Conservation (phyloP, 2,888 invertebrate species). For the Tipula unca region DNA sequence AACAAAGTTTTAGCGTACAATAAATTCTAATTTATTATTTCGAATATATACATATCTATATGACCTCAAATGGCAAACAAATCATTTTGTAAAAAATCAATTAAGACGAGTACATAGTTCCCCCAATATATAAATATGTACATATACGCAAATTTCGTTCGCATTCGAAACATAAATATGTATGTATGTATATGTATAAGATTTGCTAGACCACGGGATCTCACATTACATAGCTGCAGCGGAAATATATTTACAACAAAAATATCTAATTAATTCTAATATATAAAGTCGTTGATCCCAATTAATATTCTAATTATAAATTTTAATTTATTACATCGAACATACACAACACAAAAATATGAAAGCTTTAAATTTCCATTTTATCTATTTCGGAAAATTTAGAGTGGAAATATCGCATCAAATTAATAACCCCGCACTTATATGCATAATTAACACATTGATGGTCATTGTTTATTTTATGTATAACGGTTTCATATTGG, state of each 20-base stretch:
- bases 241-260: neutral
- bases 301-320: neutral
- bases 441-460: neutral
- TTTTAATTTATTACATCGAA: neutral
- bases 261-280: neutral
- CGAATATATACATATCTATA: neutral
- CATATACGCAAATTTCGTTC: neutral
- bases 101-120: neutral
- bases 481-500: neutral
- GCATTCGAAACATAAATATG: too few species aligned
- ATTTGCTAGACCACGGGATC: neutral
- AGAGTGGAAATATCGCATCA: neutral
- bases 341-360: neutral
- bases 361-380: neutral
- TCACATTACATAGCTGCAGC: neutral
- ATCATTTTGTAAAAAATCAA: neutral
- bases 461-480: neutral
- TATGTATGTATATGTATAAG: neutral
- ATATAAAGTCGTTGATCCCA: neutral
- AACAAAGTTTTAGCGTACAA: neutral
- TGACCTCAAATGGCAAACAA: constrained; percentile 14
- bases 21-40: neutral
- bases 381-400: neutral
- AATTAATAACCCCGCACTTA: neutral
- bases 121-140: neutral